A percentile compares a stretch with the other conserved stretches of the same genome.
Evolutionary conservation across 2,797 vertebrate genomes (phyloP).

Genomic region (Pseudochaenichthys georgianus): DNA sequence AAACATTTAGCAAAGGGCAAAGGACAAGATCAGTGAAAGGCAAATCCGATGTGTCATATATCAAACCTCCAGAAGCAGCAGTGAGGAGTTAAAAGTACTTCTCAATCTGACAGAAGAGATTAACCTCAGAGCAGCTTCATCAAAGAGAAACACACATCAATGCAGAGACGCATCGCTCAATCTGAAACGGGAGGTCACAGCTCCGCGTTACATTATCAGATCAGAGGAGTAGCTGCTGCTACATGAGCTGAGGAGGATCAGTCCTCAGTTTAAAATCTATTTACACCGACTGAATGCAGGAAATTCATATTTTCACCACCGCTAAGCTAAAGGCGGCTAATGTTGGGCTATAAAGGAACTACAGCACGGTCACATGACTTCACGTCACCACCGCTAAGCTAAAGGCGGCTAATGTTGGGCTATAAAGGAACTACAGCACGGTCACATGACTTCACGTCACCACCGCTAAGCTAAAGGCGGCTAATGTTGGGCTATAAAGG

Average conservation of each 20-base stretch:
- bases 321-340: too few relatives aligned
- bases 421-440: too few relatives aligned
- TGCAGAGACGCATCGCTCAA: not conserved
- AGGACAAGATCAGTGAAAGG: not conserved
- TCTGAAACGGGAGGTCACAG: not conserved
- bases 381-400: too few relatives aligned
- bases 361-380: too few relatives aligned
- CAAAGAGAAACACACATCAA: constrained; percentile 29
- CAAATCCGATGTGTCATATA: constrained; percentile 12
- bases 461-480: too few relatives aligned
- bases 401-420: too few relatives aligned
- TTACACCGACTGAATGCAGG: not conserved
- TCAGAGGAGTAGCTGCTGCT: constrained; percentile 9
- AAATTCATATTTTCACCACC: too few relatives aligned
- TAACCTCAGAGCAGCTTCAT: constrained; percentile 18
- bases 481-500: too few relatives aligned
- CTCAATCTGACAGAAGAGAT: constrained; percentile 24
- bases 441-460: too few relatives aligned
- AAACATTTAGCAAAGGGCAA: too few relatives aligned
- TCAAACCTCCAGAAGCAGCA: constrained; percentile 11
- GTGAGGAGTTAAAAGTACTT: constrained; percentile 16
- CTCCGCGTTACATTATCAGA: constrained; percentile 12
- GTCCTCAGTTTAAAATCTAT: not conserved
- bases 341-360: too few relatives aligned
- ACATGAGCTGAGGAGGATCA: constrained; percentile 6